Evolutionary conservation across 2,888 invertebrate species (phyloP).

Genomic region (Sthenelais limicola): DNA sequence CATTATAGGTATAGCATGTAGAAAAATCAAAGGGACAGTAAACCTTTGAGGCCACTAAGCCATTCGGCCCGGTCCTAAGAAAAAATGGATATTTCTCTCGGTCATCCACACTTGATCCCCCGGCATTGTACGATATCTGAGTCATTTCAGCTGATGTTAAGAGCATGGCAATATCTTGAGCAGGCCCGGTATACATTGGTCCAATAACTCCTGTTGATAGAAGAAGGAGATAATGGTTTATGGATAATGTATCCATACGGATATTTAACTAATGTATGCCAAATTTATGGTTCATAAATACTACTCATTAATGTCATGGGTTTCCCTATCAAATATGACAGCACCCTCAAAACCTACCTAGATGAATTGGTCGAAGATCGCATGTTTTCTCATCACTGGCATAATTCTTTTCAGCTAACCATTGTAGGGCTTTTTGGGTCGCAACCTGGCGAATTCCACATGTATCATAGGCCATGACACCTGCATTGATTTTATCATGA

Average conservation of each 20-base stretch:
- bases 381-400: background rate
- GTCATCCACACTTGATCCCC: background rate
- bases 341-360: conserved; percentile 33
- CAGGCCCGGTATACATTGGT: conserved; percentile 26
- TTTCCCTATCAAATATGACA: no score
- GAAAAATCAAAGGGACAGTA: no score
- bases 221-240: background rate
- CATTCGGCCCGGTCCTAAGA: conserved; percentile 33
- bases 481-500: no score
- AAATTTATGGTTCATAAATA: no score
- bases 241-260: background rate
- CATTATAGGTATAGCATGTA: no score
- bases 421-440: conserved; percentile 20
- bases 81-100: conserved; percentile 23
- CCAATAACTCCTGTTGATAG: conserved; percentile 22
- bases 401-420: conserved; percentile 3
- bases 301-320: no score
- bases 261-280: background rate
- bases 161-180: conserved; percentile 9
- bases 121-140: conserved; percentile 35
- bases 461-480: conserved; percentile 38
- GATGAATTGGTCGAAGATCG: background rate
- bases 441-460: conserved; percentile 14
- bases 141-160: conserved; percentile 32
- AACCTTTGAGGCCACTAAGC: conserved; percentile 25